Percentiles rank a stretch among this genome's conserved stretches.
Evolutionary conservation across 2,797 vertebrate genomes (phyloP).

Genomic region (Pelochelys cantorii): DNA sequence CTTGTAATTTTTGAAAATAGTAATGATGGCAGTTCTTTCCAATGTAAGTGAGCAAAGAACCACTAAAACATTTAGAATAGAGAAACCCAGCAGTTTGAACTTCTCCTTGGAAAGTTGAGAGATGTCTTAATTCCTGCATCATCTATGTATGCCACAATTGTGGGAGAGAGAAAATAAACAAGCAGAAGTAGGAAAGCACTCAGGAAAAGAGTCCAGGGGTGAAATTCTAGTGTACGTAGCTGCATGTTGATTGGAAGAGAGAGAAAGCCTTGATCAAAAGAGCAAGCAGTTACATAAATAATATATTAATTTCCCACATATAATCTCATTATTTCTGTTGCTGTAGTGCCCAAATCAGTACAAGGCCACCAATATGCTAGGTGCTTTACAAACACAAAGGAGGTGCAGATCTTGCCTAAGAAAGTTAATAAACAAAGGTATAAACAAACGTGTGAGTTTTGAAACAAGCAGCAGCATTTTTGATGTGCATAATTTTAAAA

Average conservation of each 20-base stretch:
- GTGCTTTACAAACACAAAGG: slow-evolving; percentile 49
- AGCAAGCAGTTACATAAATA: not conserved
- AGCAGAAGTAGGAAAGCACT: not conserved
- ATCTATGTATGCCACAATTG: not conserved
- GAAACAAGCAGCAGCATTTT: not conserved
- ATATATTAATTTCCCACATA: not conserved
- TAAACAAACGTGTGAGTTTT: not conserved
- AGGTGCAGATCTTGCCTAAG: slow-evolving; percentile 5
- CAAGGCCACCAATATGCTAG: slow-evolving; percentile 37
- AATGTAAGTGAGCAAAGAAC: not conserved
- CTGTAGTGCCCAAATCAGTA: not conserved
- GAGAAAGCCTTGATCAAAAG: not conserved
- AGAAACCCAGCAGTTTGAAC: not conserved
- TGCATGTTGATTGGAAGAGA: not conserved
- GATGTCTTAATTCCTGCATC: not conserved
- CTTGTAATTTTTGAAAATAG: not conserved
- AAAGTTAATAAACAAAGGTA: not conserved
- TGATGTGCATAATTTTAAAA: not conserved
- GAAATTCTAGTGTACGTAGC: not conserved
- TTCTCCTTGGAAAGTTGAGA: not conserved
- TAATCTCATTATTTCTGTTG: slow-evolving; percentile 35
- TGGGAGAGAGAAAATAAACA: not conserved
- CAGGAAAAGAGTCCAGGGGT: not conserved
- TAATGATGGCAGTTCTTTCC: not conserved
- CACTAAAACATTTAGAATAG: not conserved